phyloP scores from a whole-genome alignment of 2,888 invertebrate genomes.

The Cantharis rufa region DNA sequence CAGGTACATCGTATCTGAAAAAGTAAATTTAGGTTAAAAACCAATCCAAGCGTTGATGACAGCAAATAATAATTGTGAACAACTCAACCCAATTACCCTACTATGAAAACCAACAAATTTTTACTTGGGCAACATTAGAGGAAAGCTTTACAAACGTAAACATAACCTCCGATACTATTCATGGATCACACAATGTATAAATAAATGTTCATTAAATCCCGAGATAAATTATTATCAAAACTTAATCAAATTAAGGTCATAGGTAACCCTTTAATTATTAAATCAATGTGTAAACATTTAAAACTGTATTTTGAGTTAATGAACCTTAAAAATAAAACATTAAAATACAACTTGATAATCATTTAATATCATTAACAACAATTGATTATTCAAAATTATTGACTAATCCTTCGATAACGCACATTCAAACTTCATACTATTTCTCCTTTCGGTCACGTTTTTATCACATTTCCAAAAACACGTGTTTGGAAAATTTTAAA shows the following conservation, averaged over 20 bases:
- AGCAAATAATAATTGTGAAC: background rate
- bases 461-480: background rate
- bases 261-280: background rate
- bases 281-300: background rate
- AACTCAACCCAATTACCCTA: background rate
- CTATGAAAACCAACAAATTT: background rate
- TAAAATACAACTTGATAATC: background rate
- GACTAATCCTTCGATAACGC: background rate
- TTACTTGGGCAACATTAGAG: background rate
- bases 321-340: background rate
- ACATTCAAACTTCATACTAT: background rate
- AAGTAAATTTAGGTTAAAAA: background rate
- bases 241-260: slow-evolving; percentile 2
- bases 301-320: background rate
- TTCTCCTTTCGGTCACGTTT: background rate
- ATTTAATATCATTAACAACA: background rate
- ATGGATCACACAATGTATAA: background rate
- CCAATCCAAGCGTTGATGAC: background rate
- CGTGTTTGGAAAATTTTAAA: background rate
- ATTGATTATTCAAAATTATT: background rate
- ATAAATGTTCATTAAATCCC: background rate
- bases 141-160: background rate
- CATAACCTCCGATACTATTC: background rate
- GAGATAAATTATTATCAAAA: background rate
- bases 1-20: slow-evolving; percentile 71